Evolutionary conservation across 1,140 invertebrate genomes (phyloP), one percentile per base, ranked within the genome.

Genomic region (Cherax quadricarinatus): DNA sequence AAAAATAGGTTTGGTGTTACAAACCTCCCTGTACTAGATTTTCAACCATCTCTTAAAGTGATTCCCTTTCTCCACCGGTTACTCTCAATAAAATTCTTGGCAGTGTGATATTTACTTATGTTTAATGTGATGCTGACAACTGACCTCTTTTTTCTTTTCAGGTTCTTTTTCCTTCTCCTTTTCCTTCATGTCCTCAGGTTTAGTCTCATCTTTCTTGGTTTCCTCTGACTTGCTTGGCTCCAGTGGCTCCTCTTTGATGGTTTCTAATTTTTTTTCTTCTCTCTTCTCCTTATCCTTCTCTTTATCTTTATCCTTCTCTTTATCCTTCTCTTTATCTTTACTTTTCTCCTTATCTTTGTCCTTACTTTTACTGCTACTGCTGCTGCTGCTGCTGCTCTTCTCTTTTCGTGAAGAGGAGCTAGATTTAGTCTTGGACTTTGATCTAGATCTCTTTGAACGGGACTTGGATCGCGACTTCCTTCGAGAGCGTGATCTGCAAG

Each of bases 381-480:
- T 83, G 60, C 88, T 91, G 53, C 84, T 84, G 30, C 75, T 87
- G 70, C 81, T 80, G 83, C 75, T 87, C 9, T 89, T 82, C 41
- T 70, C 82, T 7, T 53, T 57, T n/a, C 75, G 83, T n/a, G 66
- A 86, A 2, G 83, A 88, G 6, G 86, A 78, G 6, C 30, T 84
- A 6, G 86, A 78, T 49, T 92, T 92, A 48, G 79, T 18, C 86
- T 88, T 92, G 48, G 91, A 88, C 80, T 88, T 92, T 10, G 89
- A 91, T 18, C 82, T 53, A 57, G 92, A 93, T n/a, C 92, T 51
- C 60, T 88, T 82, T 10, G 93, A 93, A 2, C 91, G 73, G 21
- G 84, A 88, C 78, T 88, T 88, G 3, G 88, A 90, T 10, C 88
- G 81, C 3, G 88, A 90, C 7, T 75, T 84, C 51, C 82, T 90